A percentile compares a stretch with the other conserved stretches of the same genome.
phyloP scores from a whole-genome alignment of 2,888 invertebrate species.

The Myopa testacea region DNA sequence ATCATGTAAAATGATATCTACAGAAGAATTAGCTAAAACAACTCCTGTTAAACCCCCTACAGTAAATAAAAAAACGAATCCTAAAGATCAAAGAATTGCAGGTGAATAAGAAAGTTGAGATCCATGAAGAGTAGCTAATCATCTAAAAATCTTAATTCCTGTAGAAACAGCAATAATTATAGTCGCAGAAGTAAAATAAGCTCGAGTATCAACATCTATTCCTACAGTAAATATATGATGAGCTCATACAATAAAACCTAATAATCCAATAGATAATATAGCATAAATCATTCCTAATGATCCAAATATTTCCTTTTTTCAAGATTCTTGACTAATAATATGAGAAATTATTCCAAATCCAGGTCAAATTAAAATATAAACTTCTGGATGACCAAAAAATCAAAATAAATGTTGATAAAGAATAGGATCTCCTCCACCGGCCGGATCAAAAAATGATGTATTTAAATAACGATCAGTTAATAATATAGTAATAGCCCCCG shows the following conservation, averaged over 20 bases:
- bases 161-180: conserved; percentile 90
- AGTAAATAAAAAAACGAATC: conserved; percentile 84
- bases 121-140: conserved; percentile 62
- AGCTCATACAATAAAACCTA: too few relatives aligned
- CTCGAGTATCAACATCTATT: conserved; percentile 85
- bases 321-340: conserved; percentile 73
- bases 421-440: conserved; percentile 84
- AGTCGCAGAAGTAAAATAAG: conserved; percentile 86
- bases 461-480: conserved; percentile 84
- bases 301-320: conserved; percentile 81
- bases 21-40: conserved; percentile 77
- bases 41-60: conserved; percentile 79
- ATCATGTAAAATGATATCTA: conserved; percentile 83
- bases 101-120: conserved; percentile 73
- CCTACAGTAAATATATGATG: too few relatives aligned
- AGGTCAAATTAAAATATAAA: too few relatives aligned
- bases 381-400: too few relatives aligned
- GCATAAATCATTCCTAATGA: conserved; percentile 83
- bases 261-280: conserved; percentile 75
- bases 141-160: conserved; percentile 83
- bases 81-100: conserved; percentile 75
- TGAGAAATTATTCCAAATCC: too few relatives aligned
- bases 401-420: conserved; percentile 71
- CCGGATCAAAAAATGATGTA: conserved; percentile 84
- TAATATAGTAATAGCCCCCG: conserved; percentile 84